Conservation (phyloP, 2,113 vertebrate species). For the Barbus barbus region DNA sequence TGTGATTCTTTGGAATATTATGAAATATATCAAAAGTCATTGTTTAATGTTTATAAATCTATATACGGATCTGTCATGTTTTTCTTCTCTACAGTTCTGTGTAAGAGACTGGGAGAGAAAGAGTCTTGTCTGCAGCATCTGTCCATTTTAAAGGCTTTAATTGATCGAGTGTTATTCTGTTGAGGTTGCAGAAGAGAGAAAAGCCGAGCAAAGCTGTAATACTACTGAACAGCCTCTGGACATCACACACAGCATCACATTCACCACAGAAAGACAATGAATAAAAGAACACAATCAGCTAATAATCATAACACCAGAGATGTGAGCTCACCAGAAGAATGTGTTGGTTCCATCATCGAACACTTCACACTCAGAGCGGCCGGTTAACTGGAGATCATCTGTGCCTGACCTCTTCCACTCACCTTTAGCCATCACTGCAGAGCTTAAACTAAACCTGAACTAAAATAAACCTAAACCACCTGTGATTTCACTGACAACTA, state of each 20-base stretch:
- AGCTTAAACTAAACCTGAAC: neutral
- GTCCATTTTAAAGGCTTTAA: slow-evolving; percentile 51
- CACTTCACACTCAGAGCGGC: slow-evolving; percentile 84
- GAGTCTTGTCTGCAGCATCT: slow-evolving; percentile 5
- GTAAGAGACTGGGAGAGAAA: too few species aligned
- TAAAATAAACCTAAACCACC: neutral
- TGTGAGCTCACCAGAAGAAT: slow-evolving; percentile 98
- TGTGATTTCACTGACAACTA: neutral
- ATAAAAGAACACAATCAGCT: neutral
- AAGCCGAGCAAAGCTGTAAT: slow-evolving; percentile 9
- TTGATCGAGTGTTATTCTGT: slow-evolving; percentile 40
- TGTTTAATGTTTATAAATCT: neutral
- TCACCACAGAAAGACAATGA: neutral
- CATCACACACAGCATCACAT: neutral
- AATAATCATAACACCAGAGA: slow-evolving; percentile 83
- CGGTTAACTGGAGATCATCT: neutral
- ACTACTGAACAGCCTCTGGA: neutral
- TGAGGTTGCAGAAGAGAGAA: slow-evolving; percentile 42
- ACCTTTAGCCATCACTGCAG: slow-evolving; percentile 26
- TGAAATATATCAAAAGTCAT: neutral
- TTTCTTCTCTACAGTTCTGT: neutral
- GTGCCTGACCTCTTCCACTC: slow-evolving; percentile 26
- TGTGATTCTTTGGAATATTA: neutral
- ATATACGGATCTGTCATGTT: neutral
- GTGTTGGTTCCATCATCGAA: slow-evolving; percentile 97